Evolutionary conservation across 2,113 vertebrate species (phyloP).

Genomic region (Rousettus leschenaultii): DNA sequence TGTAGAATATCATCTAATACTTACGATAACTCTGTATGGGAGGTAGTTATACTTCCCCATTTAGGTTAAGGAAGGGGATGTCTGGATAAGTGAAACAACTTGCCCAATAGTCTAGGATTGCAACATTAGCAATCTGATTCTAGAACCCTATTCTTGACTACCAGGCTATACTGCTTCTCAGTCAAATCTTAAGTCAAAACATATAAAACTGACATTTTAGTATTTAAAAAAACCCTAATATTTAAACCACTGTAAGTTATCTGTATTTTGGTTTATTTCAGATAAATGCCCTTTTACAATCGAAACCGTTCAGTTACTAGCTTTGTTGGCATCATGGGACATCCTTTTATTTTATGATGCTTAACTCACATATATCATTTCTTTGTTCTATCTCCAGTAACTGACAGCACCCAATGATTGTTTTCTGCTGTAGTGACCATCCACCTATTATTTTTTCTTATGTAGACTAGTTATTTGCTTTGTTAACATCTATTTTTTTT

Average conservation of each 20-base stretch:
- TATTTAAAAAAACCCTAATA: not conserved
- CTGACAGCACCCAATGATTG: not conserved
- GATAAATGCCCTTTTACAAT: not conserved
- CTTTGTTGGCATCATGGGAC: not conserved
- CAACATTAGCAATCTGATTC: not conserved
- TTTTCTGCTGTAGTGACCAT: not conserved
- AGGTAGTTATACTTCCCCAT: not conserved
- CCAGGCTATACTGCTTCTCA: not conserved
- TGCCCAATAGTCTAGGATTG: not conserved
- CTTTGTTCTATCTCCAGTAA: not conserved
- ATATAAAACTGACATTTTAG: not conserved
- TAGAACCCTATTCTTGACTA: not conserved
- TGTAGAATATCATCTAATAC: not conserved
- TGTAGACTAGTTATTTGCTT: not conserved
- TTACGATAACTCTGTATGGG: not conserved
- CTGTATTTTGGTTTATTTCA: not conserved
- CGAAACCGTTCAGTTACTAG: not conserved
- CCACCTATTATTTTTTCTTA: not conserved
- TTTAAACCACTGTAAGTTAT: not conserved
- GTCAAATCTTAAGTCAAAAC: not conserved
- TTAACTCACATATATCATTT: not conserved
- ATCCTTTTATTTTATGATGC: not conserved
- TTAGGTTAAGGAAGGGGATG: not conserved
- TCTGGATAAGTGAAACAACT: not conserved
- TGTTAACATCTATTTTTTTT: slow-evolving; percentile 23